Conservation (phyloP, 2,797 vertebrate genomes). For the Nothura maculosa region DNA sequence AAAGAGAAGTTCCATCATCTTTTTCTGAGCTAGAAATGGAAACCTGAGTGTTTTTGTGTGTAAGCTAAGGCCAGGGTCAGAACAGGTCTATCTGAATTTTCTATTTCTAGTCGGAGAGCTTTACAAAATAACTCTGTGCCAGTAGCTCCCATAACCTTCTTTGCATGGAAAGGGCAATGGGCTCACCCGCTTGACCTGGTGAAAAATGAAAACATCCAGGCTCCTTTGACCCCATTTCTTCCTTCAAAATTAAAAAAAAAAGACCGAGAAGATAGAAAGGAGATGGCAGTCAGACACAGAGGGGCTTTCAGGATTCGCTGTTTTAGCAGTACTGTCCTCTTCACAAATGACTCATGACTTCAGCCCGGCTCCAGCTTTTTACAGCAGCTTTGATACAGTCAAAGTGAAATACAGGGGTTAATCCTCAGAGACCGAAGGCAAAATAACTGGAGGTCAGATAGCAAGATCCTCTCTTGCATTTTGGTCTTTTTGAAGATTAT, state of each 20-base stretch:
- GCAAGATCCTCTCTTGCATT: background rate
- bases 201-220: conserved; percentile 13
- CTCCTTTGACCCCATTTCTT: conserved; percentile 1
- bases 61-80: conserved; percentile 9
- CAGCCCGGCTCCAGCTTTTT: conserved; percentile 19
- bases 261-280: background rate
- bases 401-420: background rate
- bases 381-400: background rate
- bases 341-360: background rate
- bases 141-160: conserved; percentile 21
- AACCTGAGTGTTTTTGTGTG: background rate
- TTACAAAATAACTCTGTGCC: conserved; percentile 21
- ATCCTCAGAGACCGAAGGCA: conserved; percentile 30
- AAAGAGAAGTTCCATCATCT: background rate
- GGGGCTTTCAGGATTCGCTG: background rate
- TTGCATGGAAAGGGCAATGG: background rate
- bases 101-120: conserved; percentile 53
- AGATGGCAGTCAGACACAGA: background rate
- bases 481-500: background rate
- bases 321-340: background rate
- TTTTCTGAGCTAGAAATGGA: background rate
- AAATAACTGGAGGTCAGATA: conserved; percentile 23
- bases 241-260: background rate
- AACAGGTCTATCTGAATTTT: conserved; percentile 6
- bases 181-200: background rate